These are phyloP conservation scores for Batillaria attramentaria DNA, from an alignment of 1,140 invertebrate genomes.

Conservation along the genomic window DNA sequence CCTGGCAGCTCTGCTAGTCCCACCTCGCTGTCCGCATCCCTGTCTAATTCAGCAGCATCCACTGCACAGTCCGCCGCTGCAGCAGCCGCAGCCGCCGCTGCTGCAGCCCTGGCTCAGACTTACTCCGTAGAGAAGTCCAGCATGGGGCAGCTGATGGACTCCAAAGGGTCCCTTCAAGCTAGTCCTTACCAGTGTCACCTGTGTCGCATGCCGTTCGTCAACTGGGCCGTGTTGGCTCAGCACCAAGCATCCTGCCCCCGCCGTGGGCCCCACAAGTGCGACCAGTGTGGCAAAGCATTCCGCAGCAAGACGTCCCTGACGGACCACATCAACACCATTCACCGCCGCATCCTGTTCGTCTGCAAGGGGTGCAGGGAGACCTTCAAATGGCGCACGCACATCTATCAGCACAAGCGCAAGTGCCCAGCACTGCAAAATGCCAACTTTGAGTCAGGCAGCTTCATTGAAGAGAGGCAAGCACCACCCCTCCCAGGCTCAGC, in stretches of 20 bases:
- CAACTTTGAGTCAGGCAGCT: constrained; percentile 29
- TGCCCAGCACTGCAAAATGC: constrained; percentile 21
- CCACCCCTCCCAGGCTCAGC: not conserved
- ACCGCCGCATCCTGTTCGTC: constrained; percentile 26
- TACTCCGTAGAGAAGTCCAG: constrained; percentile 17
- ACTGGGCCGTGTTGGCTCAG: constrained; percentile 23
- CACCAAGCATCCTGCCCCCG: constrained; percentile 25
- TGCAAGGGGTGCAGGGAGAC: constrained; percentile 28
- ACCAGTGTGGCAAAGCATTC: constrained; percentile 25
- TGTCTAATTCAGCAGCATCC: not conserved
- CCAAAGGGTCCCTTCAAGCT: not conserved
- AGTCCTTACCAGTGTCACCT: constrained; percentile 23
- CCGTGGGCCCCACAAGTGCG: constrained; percentile 20
- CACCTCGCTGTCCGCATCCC: not conserved
- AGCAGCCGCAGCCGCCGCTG: not conserved
- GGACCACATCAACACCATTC: constrained; percentile 33
- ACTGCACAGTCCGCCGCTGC: not conserved
- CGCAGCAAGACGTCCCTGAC: constrained; percentile 32
- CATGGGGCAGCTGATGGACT: constrained; percentile 14
- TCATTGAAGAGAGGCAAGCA: constrained; percentile 13
- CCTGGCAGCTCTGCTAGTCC: not conserved
- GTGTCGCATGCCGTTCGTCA: constrained; percentile 32
- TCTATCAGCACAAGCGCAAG: constrained; percentile 36
- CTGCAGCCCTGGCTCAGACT: constrained; percentile 22
- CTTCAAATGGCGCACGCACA: constrained; percentile 34